Conservation (phyloP, 2,113 vertebrate genomes). For the Lucifuga dentata region DNA sequence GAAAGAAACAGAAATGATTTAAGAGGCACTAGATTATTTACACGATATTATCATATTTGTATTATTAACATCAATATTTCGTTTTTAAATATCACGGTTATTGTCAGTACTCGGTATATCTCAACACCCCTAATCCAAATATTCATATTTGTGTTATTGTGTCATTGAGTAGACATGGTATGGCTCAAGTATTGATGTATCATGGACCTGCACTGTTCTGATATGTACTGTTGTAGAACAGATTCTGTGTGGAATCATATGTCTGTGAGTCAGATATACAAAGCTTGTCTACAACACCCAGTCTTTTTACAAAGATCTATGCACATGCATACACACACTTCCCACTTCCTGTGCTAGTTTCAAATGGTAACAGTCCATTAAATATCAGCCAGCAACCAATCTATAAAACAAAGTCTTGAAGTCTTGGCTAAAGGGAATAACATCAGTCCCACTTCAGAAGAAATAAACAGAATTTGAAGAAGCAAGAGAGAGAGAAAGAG, state of each 20-base stretch:
- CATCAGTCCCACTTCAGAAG: slow-evolving; percentile 5
- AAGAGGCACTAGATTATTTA: too few relatives aligned
- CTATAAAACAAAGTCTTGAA: too few relatives aligned
- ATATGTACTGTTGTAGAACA: slow-evolving; percentile 12
- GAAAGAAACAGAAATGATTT: too few relatives aligned
- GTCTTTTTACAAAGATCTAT: too few relatives aligned
- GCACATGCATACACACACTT: background rate
- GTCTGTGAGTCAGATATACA: too few relatives aligned
- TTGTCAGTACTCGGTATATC: too few relatives aligned
- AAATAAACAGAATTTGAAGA: slow-evolving; percentile 36
- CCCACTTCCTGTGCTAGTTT: slow-evolving; percentile 5
- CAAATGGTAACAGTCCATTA: slow-evolving; percentile 13
- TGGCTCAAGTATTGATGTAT: background rate
- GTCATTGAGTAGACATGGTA: background rate
- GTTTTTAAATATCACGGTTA: too few relatives aligned
- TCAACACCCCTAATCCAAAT: too few relatives aligned
- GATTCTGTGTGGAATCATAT: too few relatives aligned
- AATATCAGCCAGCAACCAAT: too few relatives aligned
- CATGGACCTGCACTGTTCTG: background rate
- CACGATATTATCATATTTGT: too few relatives aligned
- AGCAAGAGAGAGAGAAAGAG: slow-evolving; percentile 1
- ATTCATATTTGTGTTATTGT: background rate
- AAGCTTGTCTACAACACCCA: background rate
- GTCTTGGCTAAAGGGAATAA: slow-evolving; percentile 15
- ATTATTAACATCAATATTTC: too few relatives aligned